These are phyloP conservation scores for Vidua chalybeata DNA, from an alignment of 2,113 vertebrate genomes.

Conservation along the genomic window DNA sequence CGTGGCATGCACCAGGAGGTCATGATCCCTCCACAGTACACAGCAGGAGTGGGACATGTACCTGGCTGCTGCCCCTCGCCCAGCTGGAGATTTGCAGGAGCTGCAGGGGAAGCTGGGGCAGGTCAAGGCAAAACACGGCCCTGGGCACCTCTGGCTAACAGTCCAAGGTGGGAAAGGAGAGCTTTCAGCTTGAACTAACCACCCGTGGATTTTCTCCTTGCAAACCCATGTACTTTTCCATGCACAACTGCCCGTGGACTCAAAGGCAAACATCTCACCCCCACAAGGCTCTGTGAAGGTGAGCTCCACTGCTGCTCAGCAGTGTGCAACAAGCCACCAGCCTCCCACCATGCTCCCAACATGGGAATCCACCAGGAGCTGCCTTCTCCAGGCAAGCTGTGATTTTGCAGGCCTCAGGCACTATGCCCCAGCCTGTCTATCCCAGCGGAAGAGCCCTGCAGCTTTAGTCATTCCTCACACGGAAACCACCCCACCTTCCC, in stretches of 20 bases:
- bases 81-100: background rate
- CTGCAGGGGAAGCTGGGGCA: background rate
- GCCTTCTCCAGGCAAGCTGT: background rate
- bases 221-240: background rate
- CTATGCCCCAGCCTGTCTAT: background rate
- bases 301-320: background rate
- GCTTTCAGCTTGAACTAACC: background rate
- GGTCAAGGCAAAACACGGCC: fast-evolving
- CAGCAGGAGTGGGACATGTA: fast-evolving
- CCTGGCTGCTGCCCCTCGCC: fast-evolving
- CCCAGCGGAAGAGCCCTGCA: background rate
- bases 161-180: background rate
- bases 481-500: background rate
- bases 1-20: background rate
- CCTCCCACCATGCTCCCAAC: background rate
- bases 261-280: background rate
- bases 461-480: background rate
- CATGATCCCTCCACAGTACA: fast-evolving
- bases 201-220: background rate
- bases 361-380: background rate
- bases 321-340: fast-evolving
- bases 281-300: fast-evolving
- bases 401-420: background rate
- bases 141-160: background rate
- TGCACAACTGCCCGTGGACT: fast-evolving